Evolutionary conservation across 2,888 invertebrate genomes (phyloP).

Genomic region (Troilus luridus): DNA sequence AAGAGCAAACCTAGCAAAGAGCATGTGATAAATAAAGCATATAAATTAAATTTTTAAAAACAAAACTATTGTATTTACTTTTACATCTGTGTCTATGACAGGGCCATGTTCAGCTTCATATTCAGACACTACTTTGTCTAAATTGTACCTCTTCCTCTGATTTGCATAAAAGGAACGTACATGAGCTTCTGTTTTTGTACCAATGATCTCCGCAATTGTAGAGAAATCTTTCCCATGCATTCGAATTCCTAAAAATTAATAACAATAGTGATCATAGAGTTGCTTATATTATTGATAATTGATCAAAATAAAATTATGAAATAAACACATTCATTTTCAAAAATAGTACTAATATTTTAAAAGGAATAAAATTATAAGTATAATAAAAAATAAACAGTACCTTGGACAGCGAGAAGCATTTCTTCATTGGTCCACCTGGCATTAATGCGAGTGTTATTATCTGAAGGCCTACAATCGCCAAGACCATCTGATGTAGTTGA

Average conservation of each 20-base stretch:
- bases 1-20: not conserved
- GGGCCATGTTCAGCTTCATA: conserved; percentile 81
- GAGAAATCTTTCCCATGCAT: conserved; percentile 85
- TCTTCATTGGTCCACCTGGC: conserved; percentile 95
- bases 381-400: conserved; percentile 68
- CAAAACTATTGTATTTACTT: conserved; percentile 27
- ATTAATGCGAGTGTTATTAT: conserved; percentile 81
- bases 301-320: no score
- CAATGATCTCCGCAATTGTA: conserved; percentile 94
- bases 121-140: conserved; percentile 89
- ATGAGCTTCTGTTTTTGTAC: conserved; percentile 95
- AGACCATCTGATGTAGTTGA: conserved; percentile 79
- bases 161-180: conserved; percentile 92
- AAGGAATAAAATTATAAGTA: not conserved
- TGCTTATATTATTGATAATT: no score
- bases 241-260: conserved; percentile 72
- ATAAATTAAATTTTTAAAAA: not conserved
- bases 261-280: not conserved
- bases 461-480: conserved; percentile 77
- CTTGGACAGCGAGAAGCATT: conserved; percentile 90
- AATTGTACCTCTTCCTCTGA: conserved; percentile 89
- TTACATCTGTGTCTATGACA: conserved; percentile 55
- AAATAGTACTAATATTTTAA: not conserved
- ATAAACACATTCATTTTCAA: conserved; percentile 66
- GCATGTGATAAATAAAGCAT: not conserved